Conservation (phyloP, 2,113 vertebrate species). For the Leptosomus discolor region DNA sequence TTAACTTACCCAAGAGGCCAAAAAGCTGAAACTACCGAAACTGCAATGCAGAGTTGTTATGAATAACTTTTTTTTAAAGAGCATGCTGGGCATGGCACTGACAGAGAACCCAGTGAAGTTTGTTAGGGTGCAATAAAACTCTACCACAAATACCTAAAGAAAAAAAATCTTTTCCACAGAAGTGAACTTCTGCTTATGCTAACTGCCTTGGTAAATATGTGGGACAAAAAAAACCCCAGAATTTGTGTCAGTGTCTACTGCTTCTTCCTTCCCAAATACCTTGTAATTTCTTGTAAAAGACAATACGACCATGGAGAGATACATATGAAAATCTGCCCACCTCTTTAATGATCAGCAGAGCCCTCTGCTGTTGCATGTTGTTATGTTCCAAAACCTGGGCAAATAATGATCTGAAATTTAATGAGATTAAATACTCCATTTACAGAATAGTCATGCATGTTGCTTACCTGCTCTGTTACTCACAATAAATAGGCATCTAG, state of each 20-base stretch:
- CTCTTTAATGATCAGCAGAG: not conserved
- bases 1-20: not conserved
- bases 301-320: not conserved
- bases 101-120: not conserved
- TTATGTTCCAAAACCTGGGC: not conserved
- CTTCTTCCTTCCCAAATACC: not conserved
- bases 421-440: not conserved
- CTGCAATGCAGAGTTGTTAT: not conserved
- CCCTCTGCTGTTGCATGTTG: not conserved
- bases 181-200: not conserved
- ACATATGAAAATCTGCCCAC: not conserved
- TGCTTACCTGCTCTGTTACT: not conserved
- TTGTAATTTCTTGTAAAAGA: not conserved
- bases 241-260: not conserved
- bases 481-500: not conserved
- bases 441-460: not conserved
- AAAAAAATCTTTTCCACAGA: not conserved
- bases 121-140: not conserved
- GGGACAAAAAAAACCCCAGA: not conserved
- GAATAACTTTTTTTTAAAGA: not conserved
- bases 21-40: not conserved
- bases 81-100: not conserved
- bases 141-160: not conserved
- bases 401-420: not conserved
- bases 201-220: not conserved